Evolutionary conservation across 2,797 vertebrate species (phyloP), one percentile per base, ranked within the genome.

Genomic region (Sebastes cheni): DNA sequence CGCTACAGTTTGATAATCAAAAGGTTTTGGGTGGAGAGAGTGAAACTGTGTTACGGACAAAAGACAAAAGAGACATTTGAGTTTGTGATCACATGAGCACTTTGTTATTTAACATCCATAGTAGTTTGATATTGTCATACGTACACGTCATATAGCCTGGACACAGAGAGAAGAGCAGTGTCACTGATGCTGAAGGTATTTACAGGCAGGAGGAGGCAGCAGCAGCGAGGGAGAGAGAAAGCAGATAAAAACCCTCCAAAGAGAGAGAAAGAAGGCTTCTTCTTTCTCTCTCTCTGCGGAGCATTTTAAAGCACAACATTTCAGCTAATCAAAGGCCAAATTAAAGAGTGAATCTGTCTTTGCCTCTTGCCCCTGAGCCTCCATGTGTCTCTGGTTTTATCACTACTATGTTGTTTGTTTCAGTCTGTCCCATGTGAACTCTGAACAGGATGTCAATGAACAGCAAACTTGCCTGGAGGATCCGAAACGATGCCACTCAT

Each of bases 41-140:
- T 46, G 8, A n/a, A 29, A 52, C 29, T 20, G 25, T 12, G 32
- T 54, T 22, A n/a, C 25, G 32, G 29, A 86, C 20, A 90, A 79
- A 93, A 87, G 82, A 95, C 91, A 91, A 83, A 29, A 86, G 89
- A 89, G 92, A 32, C 78, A 3, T 67, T 64, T 1, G 1, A 22
- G 86, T 84, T 73, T 82, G 93, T 95, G 94, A 93, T 93, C 93
- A 96, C 93, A 94, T 93, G 90, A 95, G 93, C 93, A 95, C 92
- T 94, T 95, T 95, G 94, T 95, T 95, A 94, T 95, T 94, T 90
- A 90, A 95, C 92, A 94, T 95, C 92, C 91, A 96, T 88, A 95
- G 90, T 93, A 91, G 85, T 92, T 91, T 92, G 88, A 92, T 94
- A 94, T 94, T 90, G 91, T 93, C 88, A 84, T 85, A 92, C 85